Percentiles rank a stretch among this genome's conserved stretches.
These are phyloP conservation scores for Dasysyrphus tricinctus DNA, from an alignment of 2,888 invertebrate species.

Conservation along the genomic window DNA sequence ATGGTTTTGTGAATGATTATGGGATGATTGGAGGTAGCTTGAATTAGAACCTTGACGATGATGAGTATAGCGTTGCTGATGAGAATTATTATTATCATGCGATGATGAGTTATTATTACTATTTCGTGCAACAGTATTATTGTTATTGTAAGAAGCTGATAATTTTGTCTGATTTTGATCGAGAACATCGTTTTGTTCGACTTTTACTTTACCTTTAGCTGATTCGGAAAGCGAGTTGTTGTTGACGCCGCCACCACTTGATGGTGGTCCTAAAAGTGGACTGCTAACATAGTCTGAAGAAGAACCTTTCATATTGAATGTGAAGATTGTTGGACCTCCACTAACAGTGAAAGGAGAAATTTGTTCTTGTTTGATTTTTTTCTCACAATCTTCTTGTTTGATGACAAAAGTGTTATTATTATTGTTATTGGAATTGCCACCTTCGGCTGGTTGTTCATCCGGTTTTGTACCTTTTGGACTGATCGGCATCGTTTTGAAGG, in stretches of 20 bases:
- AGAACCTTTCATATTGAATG: conserved; percentile 80
- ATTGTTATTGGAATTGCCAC: conserved; percentile 43
- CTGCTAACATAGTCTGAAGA: conserved; percentile 49
- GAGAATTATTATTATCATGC: conserved; percentile 76
- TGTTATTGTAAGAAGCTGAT: conserved; percentile 64
- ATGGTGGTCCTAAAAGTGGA: conserved; percentile 42
- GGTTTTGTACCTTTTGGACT: conserved; percentile 84
- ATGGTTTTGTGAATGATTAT: conserved; percentile 70
- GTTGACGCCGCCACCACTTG: conserved; percentile 3
- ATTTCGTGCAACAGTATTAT: conserved; percentile 62
- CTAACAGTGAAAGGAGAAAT: conserved; percentile 81
- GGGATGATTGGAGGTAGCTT: conserved; percentile 59
- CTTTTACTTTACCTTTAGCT: conserved; percentile 68
- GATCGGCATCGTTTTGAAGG: conserved; percentile 93
- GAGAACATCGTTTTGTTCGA: conserved; percentile 48
- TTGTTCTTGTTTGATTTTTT: conserved; percentile 82
- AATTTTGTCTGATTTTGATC: conserved; percentile 56
- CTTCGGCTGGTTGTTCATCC: conserved; percentile 77
- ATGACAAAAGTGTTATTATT: conserved; percentile 55
- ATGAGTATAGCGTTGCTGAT: conserved; percentile 78
- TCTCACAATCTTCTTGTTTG: conserved; percentile 77
- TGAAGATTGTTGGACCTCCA: conserved; percentile 79
- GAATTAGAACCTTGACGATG: conserved; percentile 55
- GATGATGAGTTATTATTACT: conserved; percentile 66
- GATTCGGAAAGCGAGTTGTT: conserved; percentile 48